A percentile compares a stretch with the other conserved stretches of the same genome.
These are phyloP conservation scores for Cyclina sinensis DNA, from an alignment of 1,140 invertebrate species.

Conservation along the genomic window DNA sequence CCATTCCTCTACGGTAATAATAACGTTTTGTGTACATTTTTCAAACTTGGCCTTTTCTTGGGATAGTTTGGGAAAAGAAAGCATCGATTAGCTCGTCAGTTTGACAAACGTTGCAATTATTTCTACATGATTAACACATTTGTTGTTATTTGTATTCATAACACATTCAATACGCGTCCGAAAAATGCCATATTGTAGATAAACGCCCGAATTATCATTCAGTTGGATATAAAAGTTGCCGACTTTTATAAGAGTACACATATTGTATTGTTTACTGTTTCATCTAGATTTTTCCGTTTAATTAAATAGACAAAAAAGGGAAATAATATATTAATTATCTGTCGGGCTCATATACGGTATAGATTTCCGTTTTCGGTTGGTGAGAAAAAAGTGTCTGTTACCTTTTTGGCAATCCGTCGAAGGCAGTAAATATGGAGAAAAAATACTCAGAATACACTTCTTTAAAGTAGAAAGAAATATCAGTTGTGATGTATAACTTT, in stretches of 20 bases:
- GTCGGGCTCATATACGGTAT: not conserved
- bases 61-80: not conserved
- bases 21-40: not conserved
- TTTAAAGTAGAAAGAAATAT: no score
- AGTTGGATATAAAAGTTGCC: not conserved
- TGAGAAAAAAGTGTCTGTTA: not conserved
- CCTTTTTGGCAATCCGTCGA: not conserved
- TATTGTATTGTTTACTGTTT: not conserved
- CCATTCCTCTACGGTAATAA: no score
- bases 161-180: not conserved
- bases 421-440: not conserved
- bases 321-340: not conserved
- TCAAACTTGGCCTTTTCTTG: not conserved
- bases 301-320: not conserved
- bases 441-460: no score
- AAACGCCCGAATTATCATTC: not conserved
- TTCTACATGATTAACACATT: constrained; percentile 33
- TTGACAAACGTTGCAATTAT: constrained; percentile 32
- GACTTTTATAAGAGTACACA: not conserved
- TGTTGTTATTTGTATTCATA: constrained; percentile 38
- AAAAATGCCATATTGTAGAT: constrained; percentile 8
- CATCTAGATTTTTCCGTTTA: not conserved
- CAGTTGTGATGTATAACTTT: no score
- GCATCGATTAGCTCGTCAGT: constrained; percentile 5
- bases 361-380: not conserved